phyloP scores from a whole-genome alignment of 2,888 invertebrate species.

The Caradrina clavipalpis region DNA sequence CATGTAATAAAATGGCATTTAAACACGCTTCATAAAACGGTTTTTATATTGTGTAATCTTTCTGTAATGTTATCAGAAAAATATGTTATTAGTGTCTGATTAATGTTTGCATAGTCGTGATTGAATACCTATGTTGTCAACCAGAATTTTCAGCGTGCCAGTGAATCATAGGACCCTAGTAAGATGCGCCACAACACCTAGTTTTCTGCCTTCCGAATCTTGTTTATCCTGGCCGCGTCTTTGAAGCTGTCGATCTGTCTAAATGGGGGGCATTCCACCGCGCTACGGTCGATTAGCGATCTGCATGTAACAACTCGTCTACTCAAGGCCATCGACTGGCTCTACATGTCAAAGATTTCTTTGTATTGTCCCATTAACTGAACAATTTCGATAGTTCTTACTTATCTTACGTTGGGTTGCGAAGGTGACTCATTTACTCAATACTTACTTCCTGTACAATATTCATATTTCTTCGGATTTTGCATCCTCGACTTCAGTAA shows the following conservation, averaged over 20 bases:
- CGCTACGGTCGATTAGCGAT: too few species aligned
- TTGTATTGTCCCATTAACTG: background rate
- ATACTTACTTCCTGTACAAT: slow-evolving; percentile 14
- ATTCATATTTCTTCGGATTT: slow-evolving; percentile 30
- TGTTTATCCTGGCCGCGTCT: too few species aligned
- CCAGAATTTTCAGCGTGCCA: background rate
- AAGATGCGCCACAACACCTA: too few species aligned
- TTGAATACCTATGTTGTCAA: background rate
- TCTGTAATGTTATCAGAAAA: too few species aligned
- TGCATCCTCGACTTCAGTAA: slow-evolving; percentile 39
- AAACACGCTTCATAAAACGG: too few species aligned
- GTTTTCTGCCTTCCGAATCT: too few species aligned
- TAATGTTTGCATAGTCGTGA: slow-evolving; percentile 1
- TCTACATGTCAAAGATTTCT: background rate
- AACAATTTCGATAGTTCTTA: background rate
- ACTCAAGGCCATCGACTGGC: background rate
- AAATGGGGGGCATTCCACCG: background rate
- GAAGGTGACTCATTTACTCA: background rate
- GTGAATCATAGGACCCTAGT: too few species aligned
- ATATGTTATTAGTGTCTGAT: background rate
- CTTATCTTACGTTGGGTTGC: background rate
- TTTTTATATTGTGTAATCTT: too few species aligned
- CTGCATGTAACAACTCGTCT: background rate
- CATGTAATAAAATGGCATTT: background rate
- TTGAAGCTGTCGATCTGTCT: too few species aligned